phyloP scores from a whole-genome alignment of 2,888 invertebrate species.

The Portevinia maculata region DNA sequence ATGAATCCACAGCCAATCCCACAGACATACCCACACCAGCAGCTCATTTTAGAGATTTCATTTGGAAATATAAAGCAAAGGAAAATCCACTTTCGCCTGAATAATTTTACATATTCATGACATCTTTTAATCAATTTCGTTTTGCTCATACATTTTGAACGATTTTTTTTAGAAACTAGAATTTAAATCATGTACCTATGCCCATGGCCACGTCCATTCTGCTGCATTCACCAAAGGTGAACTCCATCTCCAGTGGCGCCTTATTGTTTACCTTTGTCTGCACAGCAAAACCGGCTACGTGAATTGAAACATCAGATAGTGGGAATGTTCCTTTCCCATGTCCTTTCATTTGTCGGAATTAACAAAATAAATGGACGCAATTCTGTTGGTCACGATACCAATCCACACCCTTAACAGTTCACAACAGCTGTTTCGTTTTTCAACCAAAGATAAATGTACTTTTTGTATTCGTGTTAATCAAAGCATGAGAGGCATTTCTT shows the following conservation, averaged over 20 bases:
- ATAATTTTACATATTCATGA: too few species aligned
- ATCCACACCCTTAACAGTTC: slow-evolving; percentile 7
- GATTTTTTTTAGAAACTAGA: too few species aligned
- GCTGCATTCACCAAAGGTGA: too few species aligned
- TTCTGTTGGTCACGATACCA: neutral
- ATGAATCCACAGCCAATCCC: too few species aligned
- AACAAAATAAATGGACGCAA: neutral
- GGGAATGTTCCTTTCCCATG: neutral
- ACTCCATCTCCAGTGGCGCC: neutral
- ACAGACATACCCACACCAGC: too few species aligned
- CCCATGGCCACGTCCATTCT: too few species aligned
- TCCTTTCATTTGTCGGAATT: slow-evolving; percentile 13
- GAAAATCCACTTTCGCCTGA: too few species aligned
- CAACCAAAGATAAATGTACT: neutral
- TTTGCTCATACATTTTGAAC: too few species aligned
- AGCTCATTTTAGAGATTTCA: too few species aligned
- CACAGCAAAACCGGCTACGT: neutral
- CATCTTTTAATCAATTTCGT: too few species aligned
- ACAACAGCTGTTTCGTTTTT: slow-evolving; percentile 17
- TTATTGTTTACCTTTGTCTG: neutral
- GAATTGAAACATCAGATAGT: neutral
- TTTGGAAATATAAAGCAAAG: too few species aligned
- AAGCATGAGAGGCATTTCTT: slow-evolving; percentile 11
- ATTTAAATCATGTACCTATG: too few species aligned
- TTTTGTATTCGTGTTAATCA: slow-evolving; percentile 10